A percentile compares a stretch with the other conserved stretches of the same genome.
These are phyloP conservation scores for Paracyprichromis sp. DNA, from an alignment of 2,113 vertebrate species.

Conservation along the genomic window DNA sequence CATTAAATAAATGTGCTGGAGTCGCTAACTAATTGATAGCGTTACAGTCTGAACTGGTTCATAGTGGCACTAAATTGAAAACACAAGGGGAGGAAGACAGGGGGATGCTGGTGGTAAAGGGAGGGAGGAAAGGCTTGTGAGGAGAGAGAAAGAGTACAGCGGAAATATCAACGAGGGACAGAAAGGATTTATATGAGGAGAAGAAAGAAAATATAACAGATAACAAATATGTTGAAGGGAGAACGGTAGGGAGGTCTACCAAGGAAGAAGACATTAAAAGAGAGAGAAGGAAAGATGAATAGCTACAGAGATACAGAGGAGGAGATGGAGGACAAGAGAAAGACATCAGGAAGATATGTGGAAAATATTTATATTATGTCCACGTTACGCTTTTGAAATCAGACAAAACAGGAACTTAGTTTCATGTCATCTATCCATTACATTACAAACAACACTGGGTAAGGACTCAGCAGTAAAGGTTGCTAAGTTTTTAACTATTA, in stretches of 20 bases:
- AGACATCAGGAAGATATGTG: not conserved
- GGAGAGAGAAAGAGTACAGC: not conserved
- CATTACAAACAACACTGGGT: not conserved
- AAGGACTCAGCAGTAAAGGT: not conserved
- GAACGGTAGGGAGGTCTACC: not conserved
- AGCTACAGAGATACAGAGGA: not conserved
- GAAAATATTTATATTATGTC: not conserved
- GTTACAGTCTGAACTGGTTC: conserved; percentile 58
- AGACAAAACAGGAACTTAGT: not conserved
- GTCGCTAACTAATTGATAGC: conserved; percentile 70
- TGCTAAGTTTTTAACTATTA: not conserved
- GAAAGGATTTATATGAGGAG: conserved; percentile 10
- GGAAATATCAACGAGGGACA: not conserved
- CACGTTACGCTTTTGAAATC: not conserved
- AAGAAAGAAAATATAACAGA: not conserved
- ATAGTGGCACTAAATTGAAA: conserved; percentile 61
- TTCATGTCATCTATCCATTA: not conserved
- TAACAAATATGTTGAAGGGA: conserved; percentile 1
- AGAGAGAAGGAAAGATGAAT: not conserved
- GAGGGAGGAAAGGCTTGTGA: not conserved
- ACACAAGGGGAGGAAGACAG: conserved; percentile 57
- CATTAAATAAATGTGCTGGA: conserved; percentile 56
- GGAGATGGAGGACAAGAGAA: not conserved
- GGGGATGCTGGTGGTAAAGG: conserved; percentile 26
- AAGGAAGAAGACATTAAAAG: not conserved